A percentile compares a stretch with the other conserved stretches of the same genome.
phyloP scores from a whole-genome alignment of 2,888 invertebrate species.

The Drosophila niveifrons region DNA sequence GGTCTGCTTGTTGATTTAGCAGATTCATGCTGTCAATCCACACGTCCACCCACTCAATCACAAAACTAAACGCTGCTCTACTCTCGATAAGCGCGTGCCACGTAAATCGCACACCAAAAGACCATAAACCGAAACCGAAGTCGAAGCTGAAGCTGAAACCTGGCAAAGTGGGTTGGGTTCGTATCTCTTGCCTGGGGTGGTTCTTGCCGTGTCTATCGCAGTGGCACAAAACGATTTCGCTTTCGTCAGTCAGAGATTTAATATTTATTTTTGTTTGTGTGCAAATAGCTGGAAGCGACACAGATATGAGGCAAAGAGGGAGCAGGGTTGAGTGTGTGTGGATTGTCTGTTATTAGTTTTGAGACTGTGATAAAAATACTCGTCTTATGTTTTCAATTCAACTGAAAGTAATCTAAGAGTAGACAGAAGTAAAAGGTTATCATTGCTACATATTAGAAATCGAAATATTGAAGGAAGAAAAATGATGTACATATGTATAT shows the following conservation, averaged over 20 bases:
- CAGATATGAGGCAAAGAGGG: conserved; percentile 56
- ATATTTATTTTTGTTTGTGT: conserved; percentile 82
- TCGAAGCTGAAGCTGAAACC: conserved; percentile 27
- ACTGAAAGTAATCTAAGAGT: conserved; percentile 27
- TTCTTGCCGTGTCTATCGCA: conserved; percentile 26
- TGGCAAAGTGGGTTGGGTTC: conserved; percentile 6
- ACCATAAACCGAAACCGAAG: conserved; percentile 28
- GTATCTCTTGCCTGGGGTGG: conserved; percentile 21
- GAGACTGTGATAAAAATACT: conserved; percentile 32
- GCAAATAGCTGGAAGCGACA: conserved; percentile 81
- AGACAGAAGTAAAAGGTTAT: background rate
- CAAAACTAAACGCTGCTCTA: conserved; percentile 72
- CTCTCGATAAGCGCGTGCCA: conserved; percentile 76
- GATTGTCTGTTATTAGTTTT: conserved; percentile 58
- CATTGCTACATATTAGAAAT: too few relatives aligned
- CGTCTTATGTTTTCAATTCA: conserved; percentile 27
- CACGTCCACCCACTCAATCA: conserved; percentile 82
- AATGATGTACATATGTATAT: too few relatives aligned
- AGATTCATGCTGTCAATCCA: conserved; percentile 83
- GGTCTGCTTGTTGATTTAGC: conserved; percentile 76
- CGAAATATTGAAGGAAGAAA: too few relatives aligned
- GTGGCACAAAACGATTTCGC: conserved; percentile 68
- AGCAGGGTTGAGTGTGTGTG: background rate
- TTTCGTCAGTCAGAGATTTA: conserved; percentile 71
- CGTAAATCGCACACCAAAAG: conserved; percentile 34